phyloP scores from a whole-genome alignment of 2,113 vertebrate genomes.

The Neolamprologus sp. region DNA sequence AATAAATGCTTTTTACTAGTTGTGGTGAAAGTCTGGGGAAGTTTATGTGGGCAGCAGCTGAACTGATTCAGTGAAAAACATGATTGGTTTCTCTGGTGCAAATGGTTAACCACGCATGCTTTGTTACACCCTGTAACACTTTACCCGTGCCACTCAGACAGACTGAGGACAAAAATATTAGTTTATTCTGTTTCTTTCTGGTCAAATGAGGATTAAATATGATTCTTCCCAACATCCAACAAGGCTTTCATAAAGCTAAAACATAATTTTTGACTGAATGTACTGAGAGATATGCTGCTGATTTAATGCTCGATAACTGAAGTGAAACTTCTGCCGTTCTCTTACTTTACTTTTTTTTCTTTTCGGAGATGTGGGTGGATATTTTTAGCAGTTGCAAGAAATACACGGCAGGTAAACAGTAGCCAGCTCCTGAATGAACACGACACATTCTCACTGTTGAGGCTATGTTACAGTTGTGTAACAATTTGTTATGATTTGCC shows the following conservation, averaged over 20 bases:
- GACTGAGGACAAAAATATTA: not conserved
- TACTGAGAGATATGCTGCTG: not conserved
- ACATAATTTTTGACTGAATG: not conserved
- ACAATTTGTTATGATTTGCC: constrained; percentile 36
- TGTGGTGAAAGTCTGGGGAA: not conserved
- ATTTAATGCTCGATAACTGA: constrained; percentile 4
- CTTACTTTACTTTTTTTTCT: not conserved
- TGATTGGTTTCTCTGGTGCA: not conserved
- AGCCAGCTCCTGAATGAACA: constrained; percentile 9
- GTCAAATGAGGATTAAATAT: not conserved
- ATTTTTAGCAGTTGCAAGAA: constrained; percentile 37
- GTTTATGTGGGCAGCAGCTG: not conserved
- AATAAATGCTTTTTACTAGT: not conserved
- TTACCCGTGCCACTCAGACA: not conserved
- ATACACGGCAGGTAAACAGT: constrained; percentile 24
- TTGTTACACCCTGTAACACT: not conserved
- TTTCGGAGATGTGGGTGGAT: not conserved
- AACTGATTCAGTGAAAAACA: not conserved
- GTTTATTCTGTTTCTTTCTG: not conserved
- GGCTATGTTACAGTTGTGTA: constrained; percentile 17
- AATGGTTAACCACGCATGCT: not conserved
- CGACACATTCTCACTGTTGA: constrained; percentile 26
- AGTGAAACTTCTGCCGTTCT: constrained; percentile 14
- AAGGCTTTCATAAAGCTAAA: not conserved
- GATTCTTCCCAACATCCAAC: not conserved